Conservation (phyloP, 2,113 vertebrate genomes). For the Morphnarchus princeps region DNA sequence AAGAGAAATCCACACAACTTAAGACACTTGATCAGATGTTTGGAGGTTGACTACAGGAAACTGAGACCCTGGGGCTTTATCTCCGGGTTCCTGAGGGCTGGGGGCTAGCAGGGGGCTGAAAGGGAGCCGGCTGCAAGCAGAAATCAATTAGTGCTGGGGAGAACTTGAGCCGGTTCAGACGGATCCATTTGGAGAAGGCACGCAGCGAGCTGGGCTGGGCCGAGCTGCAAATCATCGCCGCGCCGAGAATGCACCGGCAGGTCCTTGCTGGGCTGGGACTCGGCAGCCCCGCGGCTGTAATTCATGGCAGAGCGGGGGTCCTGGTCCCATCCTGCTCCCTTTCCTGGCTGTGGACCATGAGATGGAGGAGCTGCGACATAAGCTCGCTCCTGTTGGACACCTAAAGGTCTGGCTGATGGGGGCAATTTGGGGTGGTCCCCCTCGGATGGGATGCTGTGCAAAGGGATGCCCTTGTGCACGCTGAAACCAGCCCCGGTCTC, state of each 20-base stretch:
- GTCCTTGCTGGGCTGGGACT: neutral
- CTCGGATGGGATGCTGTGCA: rapidly evolving
- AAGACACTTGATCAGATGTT: constrained; percentile 6
- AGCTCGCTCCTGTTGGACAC: neutral
- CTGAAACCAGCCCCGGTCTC: rapidly evolving
- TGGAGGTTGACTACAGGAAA: constrained; percentile 7
- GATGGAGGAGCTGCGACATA: neutral
- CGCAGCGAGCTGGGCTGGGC: neutral
- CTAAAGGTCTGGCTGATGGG: neutral
- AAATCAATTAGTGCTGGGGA: constrained; percentile 43
- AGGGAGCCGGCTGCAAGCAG: neutral
- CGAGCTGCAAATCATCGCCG: neutral
- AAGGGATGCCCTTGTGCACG: rapidly evolving
- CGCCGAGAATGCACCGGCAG: neutral
- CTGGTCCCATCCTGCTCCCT: neutral
- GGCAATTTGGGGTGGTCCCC: neutral
- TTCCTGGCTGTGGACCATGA: neutral
- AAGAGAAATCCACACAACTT: neutral
- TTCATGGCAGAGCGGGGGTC: neutral
- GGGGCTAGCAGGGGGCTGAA: neutral
- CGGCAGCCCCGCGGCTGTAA: neutral
- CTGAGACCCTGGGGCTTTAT: constrained; percentile 9
- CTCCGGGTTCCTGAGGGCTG: neutral
- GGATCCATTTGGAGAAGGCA: neutral
- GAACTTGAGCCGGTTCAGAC: constrained; percentile 3